phyloP scores from a whole-genome alignment of 1,140 invertebrate genomes.

The Rhopalosiphum maidis region DNA sequence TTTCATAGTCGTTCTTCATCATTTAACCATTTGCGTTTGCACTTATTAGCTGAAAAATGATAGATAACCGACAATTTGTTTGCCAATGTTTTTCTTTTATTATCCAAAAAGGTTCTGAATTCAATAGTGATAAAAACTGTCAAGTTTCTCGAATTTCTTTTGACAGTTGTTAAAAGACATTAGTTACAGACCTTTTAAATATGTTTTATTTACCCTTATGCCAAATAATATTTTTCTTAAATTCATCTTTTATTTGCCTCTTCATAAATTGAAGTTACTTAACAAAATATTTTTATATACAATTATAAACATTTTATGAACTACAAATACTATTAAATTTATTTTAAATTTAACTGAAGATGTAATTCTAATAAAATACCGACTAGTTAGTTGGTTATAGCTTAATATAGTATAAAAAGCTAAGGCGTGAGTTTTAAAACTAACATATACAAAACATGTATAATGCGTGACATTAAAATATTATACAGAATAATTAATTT shows the following conservation, averaged over 20 bases:
- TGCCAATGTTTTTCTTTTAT: neutral
- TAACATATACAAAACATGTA: too few species aligned
- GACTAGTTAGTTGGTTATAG: too few species aligned
- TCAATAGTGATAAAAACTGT: neutral
- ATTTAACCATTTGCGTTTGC: neutral
- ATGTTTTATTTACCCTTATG: constrained; percentile 51
- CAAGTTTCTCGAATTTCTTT: neutral
- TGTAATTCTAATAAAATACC: too few species aligned
- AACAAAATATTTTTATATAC: neutral
- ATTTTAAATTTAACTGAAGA: too few species aligned
- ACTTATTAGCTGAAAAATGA: neutral
- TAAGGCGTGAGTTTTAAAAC: too few species aligned
- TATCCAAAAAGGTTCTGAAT: neutral
- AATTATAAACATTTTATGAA: neutral
- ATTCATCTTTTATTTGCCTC: neutral
- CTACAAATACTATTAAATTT: neutral
- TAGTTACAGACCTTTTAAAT: constrained; percentile 2
- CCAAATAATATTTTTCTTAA: neutral
- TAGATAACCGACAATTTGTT: neutral
- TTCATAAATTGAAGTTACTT: neutral
- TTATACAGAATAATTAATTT: too few species aligned
- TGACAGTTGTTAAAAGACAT: neutral
- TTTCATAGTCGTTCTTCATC: neutral
- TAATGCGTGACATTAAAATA: too few species aligned
- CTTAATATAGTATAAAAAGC: too few species aligned